A percentile compares a stretch with the other conserved stretches of the same genome.
phyloP scores from a whole-genome alignment of 1,140 invertebrate genomes.

The Musca vetustissima region DNA sequence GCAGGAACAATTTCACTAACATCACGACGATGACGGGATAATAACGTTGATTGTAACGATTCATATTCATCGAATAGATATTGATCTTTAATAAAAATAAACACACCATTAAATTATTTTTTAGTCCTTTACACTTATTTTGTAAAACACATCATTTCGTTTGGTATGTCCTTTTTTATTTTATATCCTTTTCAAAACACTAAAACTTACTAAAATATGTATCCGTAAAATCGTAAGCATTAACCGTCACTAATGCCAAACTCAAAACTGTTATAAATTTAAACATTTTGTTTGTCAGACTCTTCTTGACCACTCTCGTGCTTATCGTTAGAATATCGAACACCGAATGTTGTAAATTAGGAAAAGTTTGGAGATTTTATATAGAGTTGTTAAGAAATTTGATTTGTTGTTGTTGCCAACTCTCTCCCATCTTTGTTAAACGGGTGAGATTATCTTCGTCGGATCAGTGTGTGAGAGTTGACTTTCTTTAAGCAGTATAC shows the following conservation, averaged over 20 bases:
- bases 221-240: slow-evolving; percentile 29
- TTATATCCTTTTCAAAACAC: background rate
- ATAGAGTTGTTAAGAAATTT: slow-evolving; percentile 2
- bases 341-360: background rate
- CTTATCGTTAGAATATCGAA: background rate
- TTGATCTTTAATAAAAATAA: slow-evolving; percentile 20
- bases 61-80: slow-evolving; percentile 26
- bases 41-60: background rate
- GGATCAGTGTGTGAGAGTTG: no score
- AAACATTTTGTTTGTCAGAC: slow-evolving; percentile 4
- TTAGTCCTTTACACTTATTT: background rate
- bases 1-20: background rate
- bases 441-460: no score
- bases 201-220: slow-evolving; percentile 24
- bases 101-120: background rate
- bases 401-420: background rate
- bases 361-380: background rate
- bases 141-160: background rate
- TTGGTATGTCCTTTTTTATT: background rate
- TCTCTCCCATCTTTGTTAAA: no score
- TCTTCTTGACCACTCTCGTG: background rate
- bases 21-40: slow-evolving; percentile 8
- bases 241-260: background rate
- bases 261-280: background rate
- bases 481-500: no score